These are phyloP conservation scores for Ochropleura leucogaster DNA, from an alignment of 2,888 invertebrate species.

Conservation along the genomic window DNA sequence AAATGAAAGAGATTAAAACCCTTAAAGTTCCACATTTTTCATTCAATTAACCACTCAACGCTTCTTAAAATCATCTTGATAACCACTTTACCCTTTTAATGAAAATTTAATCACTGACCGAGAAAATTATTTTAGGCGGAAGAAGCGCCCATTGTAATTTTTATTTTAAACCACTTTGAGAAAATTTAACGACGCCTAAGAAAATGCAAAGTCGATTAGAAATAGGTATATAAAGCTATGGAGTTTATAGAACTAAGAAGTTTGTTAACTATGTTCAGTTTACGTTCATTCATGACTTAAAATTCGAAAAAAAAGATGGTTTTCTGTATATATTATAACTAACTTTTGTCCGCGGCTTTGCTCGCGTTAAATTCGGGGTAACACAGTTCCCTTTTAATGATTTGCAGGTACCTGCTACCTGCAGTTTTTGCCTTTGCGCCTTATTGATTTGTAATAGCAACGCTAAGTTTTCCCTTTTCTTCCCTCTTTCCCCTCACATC, in stretches of 20 bases:
- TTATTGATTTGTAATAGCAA: too few species aligned
- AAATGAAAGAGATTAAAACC: conserved; percentile 42
- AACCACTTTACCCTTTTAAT: conserved; percentile 67
- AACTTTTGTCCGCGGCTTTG: too few species aligned
- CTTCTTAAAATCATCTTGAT: conserved; percentile 60
- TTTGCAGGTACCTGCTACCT: too few species aligned
- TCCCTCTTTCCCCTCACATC: too few species aligned
- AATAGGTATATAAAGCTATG: neutral
- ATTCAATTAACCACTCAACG: conserved; percentile 66
- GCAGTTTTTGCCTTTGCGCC: too few species aligned
- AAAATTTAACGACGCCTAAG: conserved; percentile 1
- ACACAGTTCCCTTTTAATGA: too few species aligned
- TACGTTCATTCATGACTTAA: neutral
- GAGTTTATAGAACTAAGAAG: neutral
- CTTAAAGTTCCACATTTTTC: conserved; percentile 61
- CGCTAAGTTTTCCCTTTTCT: too few species aligned
- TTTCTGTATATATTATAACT: too few species aligned
- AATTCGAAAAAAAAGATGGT: neutral
- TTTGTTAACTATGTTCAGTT: neutral
- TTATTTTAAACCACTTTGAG: neutral
- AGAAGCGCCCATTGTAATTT: conserved; percentile 36
- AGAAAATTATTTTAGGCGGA: conserved; percentile 50
- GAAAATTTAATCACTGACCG: conserved; percentile 64
- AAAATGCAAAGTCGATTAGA: neutral
- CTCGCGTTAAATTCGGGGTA: too few species aligned